These are phyloP conservation scores for Plemyria rubiginata DNA, from an alignment of 2,888 invertebrate species.

Conservation along the genomic window DNA sequence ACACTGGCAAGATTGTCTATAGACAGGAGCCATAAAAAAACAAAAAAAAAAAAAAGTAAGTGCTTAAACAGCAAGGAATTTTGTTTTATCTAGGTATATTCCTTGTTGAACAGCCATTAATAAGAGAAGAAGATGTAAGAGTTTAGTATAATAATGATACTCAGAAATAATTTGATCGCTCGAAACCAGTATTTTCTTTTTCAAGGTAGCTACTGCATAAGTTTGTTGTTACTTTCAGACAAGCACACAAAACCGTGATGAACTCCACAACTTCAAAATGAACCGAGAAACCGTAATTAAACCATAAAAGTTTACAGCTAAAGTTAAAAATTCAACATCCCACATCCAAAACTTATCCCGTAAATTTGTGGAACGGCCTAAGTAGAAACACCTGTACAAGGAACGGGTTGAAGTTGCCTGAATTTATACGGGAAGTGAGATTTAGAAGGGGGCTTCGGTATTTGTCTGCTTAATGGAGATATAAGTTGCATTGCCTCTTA, in stretches of 20 bases:
- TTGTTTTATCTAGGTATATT: too few species aligned
- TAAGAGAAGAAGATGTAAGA: too few species aligned
- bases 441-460: conserved; percentile 33
- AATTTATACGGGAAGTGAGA: conserved; percentile 39
- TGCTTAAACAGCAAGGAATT: too few species aligned
- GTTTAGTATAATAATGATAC: too few species aligned
- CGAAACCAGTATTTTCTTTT: too few species aligned
- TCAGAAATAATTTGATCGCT: too few species aligned
- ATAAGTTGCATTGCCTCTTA: conserved; percentile 35
- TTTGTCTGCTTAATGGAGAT: conserved; percentile 42
- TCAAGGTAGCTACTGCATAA: too few species aligned
- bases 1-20: too few species aligned
- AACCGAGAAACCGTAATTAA: conserved; percentile 42
- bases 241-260: conserved; percentile 16
- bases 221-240: neutral
- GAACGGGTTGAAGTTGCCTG: conserved; percentile 38
- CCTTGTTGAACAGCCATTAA: too few species aligned
- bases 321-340: conserved; percentile 47
- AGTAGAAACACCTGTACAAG: conserved; percentile 42
- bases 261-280: conserved; percentile 35
- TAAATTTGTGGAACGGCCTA: conserved; percentile 52
- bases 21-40: too few species aligned
- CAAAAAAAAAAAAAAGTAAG: too few species aligned
- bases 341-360: conserved; percentile 45
- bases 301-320: conserved; percentile 42